Evolutionary conservation across 53 echinoderm and acorn worm species (phyloP).

Genomic region (Temnopleurus reevesii): DNA sequence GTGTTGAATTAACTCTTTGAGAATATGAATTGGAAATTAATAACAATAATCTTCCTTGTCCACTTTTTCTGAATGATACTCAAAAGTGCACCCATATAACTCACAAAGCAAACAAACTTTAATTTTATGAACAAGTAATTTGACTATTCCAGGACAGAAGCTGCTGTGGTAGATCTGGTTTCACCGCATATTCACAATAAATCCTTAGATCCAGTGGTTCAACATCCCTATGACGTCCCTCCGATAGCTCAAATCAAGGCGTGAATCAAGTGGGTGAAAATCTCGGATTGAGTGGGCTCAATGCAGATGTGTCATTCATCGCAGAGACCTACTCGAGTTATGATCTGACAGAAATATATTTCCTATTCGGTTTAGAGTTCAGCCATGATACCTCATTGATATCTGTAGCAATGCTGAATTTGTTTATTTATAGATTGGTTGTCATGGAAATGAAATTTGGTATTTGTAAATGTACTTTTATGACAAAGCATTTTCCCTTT

Average conservation of each 20-base stretch:
- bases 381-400: background rate
- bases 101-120: background rate
- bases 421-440: background rate
- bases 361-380: background rate
- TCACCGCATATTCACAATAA: slow-evolving; percentile 14
- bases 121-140: background rate
- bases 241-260: background rate
- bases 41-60: background rate
- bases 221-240: background rate
- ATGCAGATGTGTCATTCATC: slow-evolving; percentile 13
- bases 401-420: background rate
- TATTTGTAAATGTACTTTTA: background rate
- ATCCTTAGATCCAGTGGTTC: slow-evolving; percentile 14
- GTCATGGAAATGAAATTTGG: background rate
- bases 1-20: background rate
- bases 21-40: background rate
- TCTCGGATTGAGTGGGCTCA: slow-evolving; percentile 17
- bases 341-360: slow-evolving; percentile 17
- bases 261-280: background rate
- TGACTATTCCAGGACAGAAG: background rate
- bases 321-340: background rate
- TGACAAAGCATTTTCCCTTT: background rate
- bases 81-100: background rate
- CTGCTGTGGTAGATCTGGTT: background rate
- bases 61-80: background rate